Base-by-base conservation (phyloP, 2,797 vertebrate species). In the Parambassis ranga region DNA sequence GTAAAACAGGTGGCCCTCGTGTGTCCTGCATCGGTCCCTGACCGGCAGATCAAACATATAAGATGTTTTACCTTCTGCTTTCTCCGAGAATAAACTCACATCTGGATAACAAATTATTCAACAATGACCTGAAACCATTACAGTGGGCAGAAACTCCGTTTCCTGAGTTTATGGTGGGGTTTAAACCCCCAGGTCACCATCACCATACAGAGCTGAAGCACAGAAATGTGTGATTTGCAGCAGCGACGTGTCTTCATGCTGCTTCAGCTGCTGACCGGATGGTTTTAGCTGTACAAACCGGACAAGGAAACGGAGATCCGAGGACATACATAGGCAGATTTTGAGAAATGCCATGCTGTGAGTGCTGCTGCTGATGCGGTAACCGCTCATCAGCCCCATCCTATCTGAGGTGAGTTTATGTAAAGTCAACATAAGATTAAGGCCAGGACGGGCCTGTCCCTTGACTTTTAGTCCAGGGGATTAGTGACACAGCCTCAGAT, bases 371-470 rank as follows among this genome's bases (percentile, higher is more conserved):
- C 30, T 48, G 50, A 60, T 69, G 69, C 1, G 9, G 60, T 44
- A 58, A 79, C 56, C 4, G 24, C 20, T 63, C 37, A 47, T 58
- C 65, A 58, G 23, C 50, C 55, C 60, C n/a, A n/a, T n/a, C n/a
- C 57, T 64, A 59, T 67, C 60, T 60, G 43, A 75, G 69, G 75
- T 70, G 63, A 31, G 15, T 82, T 84, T 87, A 84, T 46, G 7
- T 81, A 80, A 86, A 75, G 59, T 65, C 33, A 52, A 1, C 26
- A 10, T 18, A 30, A 75, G 87, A 89, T 87, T 87, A 87, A 82
- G 79, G 80, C 67, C 84, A 83, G 37, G 22, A 59, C 23, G 6
- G 35, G 56, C 68, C 70, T 22, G 39, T 65, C 28, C 60, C 50
- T 49, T 39, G 33, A 15, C 4, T 53, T 78, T 52, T 4, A 63